Evolutionary conservation across 2,113 vertebrate genomes (phyloP).

Genomic region (Gymnarchus niloticus): DNA sequence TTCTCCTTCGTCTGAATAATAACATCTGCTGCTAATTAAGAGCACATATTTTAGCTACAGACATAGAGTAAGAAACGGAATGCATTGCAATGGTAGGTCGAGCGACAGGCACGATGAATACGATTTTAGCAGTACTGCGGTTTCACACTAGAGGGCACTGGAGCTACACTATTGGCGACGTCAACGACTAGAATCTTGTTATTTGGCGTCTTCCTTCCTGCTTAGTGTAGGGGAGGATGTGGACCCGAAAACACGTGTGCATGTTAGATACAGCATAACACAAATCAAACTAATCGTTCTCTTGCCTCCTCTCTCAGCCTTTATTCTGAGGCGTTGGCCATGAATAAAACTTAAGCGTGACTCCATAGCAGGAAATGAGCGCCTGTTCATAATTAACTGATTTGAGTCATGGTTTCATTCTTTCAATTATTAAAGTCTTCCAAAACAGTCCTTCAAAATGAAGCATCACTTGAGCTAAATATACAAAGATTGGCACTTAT

Average conservation of each 20-base stretch:
- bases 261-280: not conserved
- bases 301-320: not conserved
- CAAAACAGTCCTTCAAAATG: not conserved
- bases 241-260: not conserved
- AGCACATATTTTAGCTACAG: no score
- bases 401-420: not conserved
- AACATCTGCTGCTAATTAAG: no score
- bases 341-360: not conserved
- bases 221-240: not conserved
- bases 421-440: not conserved
- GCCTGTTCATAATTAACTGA: not conserved
- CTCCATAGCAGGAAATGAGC: not conserved
- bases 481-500: not conserved
- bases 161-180: not conserved
- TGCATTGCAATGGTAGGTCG: no score
- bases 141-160: conserved; percentile 12
- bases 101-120: not conserved
- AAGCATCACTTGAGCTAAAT: not conserved
- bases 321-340: not conserved
- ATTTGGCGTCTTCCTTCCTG: not conserved
- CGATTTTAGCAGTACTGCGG: not conserved
- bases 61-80: no score
- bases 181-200: not conserved
- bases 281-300: not conserved
- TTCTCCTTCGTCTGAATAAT: not conserved